phyloP scores from a whole-genome alignment of 2,797 vertebrate genomes.

The Buceros bicornis region DNA sequence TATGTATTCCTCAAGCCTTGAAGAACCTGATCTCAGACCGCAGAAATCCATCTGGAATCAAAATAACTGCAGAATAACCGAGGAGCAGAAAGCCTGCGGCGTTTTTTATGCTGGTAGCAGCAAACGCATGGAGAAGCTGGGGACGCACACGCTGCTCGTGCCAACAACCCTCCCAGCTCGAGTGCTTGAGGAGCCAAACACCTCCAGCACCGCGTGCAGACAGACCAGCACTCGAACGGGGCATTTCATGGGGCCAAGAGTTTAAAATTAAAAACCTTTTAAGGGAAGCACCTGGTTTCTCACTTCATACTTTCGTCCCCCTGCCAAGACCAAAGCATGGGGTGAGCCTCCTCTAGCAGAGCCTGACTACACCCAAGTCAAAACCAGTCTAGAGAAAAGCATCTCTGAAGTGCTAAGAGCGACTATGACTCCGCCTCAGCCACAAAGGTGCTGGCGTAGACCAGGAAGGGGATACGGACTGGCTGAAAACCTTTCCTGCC shows the following conservation, averaged over 20 bases:
- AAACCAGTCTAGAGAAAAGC: neutral
- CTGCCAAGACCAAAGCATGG: neutral
- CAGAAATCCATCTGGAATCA: neutral
- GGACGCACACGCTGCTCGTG: neutral
- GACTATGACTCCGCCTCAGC: neutral
- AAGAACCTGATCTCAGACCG: neutral
- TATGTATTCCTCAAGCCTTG: neutral
- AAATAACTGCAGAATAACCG: neutral
- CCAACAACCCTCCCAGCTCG: neutral
- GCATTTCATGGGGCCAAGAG: neutral
- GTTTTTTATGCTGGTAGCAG: neutral
- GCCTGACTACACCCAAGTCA: neutral
- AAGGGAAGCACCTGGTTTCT: neutral
- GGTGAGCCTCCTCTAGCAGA: neutral
- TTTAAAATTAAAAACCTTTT: neutral
- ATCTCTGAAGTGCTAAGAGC: neutral
- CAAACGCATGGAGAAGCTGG: neutral
- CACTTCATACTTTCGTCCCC: neutral
- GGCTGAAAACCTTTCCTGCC: neutral
- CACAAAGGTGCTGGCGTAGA: neutral
- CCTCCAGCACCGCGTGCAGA: neutral
- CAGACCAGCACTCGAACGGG: neutral
- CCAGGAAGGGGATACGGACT: neutral
- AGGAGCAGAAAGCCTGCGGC: neutral
- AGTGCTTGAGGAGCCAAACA: neutral